Evolutionary conservation across 2,888 invertebrate genomes (phyloP), one percentile per base, ranked within the genome.

Genomic region (Tenthredo livida): DNA sequence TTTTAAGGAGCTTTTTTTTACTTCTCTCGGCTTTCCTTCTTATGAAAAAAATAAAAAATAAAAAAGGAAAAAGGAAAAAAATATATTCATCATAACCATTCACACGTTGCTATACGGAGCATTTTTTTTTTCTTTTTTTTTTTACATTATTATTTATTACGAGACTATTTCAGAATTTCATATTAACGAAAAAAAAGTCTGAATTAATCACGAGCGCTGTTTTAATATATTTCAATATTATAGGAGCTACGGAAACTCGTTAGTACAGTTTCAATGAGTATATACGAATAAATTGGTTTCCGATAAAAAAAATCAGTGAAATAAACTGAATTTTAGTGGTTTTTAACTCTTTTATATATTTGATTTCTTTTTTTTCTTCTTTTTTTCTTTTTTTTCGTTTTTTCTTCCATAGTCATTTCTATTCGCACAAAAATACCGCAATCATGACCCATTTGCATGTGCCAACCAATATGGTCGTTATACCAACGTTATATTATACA

Each of bases 391-490:
- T 10, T 15, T 25, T 29, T n/a, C n/a, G n/a, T n/a, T n/a, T 25
- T 67, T 7, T 25, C 33, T 15, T 2, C n/a, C n/a, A n/a, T n/a
- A 21, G n/a, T 43, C 12, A 73, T 43, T 73, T 73, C 10, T 43
- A 43, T 25, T 40, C 10, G 25, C 43, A 21, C 77, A 17, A 54
- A 50, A 77, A 77, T 50, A 15, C 77, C 50, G 29, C 54, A 54
- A n/a, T 54, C 75, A 50, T 40, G 29, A 75, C 75, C 75, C 47
- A 40, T 75, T 50, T 21, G 75, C 47, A 54, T 77, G 77, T 54
- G 15, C 47, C 47, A 25, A n/a, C 15, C n/a, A 43, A 40, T 40
- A 73, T 17, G 73, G 40, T 73, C 43, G 40, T 40, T 43, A 43
- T 40, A 15, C 25, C n/a, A 43, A 21, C n/a, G 21, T 25, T 72